phyloP scores from a whole-genome alignment of 2,113 vertebrate species.

The Microtus richardsoni region DNA sequence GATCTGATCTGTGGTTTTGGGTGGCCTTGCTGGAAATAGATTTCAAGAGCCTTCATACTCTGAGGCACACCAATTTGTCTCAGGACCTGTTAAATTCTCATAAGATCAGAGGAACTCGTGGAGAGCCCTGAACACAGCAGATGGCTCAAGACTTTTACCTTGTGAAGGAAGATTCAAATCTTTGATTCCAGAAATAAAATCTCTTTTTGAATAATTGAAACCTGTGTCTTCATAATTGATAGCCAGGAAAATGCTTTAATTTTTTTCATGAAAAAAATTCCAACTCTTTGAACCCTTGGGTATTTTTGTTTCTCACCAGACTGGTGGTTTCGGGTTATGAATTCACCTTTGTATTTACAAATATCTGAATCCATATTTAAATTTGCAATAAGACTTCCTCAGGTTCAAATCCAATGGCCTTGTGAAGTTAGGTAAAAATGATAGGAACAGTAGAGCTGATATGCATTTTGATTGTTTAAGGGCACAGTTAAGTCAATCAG shows the following conservation, averaged over 20 bases:
- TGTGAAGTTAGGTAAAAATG: slow-evolving; percentile 22
- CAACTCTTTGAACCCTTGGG: slow-evolving; percentile 58
- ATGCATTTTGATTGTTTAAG: background rate
- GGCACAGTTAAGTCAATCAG: background rate
- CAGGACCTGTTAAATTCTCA: slow-evolving; percentile 46
- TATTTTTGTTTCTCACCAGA: slow-evolving; percentile 71
- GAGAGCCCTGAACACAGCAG: slow-evolving; percentile 31
- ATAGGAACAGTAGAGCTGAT: background rate
- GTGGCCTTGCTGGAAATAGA: slow-evolving; percentile 52
- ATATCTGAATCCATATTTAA: slow-evolving; percentile 41
- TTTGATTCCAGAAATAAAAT: slow-evolving; percentile 81
- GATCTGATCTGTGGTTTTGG: slow-evolving; percentile 52
- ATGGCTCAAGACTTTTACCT: slow-evolving; percentile 67
- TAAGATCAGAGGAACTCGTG: slow-evolving; percentile 62
- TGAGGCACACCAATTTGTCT: slow-evolving; percentile 39
- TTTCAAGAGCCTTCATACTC: slow-evolving; percentile 32
- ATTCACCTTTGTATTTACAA: slow-evolving; percentile 23
- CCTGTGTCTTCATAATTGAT: slow-evolving; percentile 73
- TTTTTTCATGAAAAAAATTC: slow-evolving; percentile 69
- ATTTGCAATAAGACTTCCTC: slow-evolving; percentile 5
- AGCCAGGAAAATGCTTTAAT: slow-evolving; percentile 44
- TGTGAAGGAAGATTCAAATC: slow-evolving; percentile 71
- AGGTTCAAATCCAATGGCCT: background rate
- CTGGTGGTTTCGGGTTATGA: slow-evolving; percentile 41
- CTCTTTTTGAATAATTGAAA: slow-evolving; percentile 81